phyloP scores from a whole-genome alignment of 1,140 invertebrate species.

The Drosophila nannoptera region DNA sequence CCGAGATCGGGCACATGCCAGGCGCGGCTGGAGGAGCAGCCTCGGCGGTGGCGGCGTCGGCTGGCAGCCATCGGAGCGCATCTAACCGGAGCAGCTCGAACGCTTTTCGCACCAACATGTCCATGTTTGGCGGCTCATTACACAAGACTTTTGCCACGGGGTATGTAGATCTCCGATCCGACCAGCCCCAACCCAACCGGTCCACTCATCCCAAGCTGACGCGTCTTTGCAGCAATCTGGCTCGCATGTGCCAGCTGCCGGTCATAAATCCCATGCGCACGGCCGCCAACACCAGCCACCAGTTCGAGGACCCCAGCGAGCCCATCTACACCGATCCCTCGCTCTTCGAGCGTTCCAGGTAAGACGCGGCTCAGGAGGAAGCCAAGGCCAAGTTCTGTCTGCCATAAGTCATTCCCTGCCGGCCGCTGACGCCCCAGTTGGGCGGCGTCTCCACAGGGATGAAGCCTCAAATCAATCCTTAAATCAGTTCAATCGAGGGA shows the following conservation, averaged over 20 bases:
- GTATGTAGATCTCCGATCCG: constrained; percentile 62
- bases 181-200: constrained; percentile 36
- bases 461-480: too few species aligned
- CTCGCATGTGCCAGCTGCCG: constrained; percentile 78
- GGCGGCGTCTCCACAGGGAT: too few species aligned
- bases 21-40: constrained; percentile 20
- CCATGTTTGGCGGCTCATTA: constrained; percentile 82
- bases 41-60: constrained; percentile 2
- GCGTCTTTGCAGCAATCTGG: constrained; percentile 71
- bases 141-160: constrained; percentile 83
- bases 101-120: constrained; percentile 79
- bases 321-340: constrained; percentile 96
- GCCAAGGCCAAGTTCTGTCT: too few species aligned
- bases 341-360: constrained; percentile 89
- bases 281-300: constrained; percentile 47
- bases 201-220: constrained; percentile 41
- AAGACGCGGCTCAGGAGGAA: not conserved
- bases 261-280: constrained; percentile 78
- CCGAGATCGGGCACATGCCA: constrained; percentile 72
- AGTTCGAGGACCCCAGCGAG: constrained; percentile 91
- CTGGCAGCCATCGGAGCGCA: constrained; percentile 57
- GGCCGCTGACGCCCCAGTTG: too few species aligned
- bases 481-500: too few species aligned
- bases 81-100: constrained; percentile 66
- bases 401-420: too few species aligned